Base-by-base conservation (phyloP, 1,140 invertebrate genomes). In the Colletes gigas region DNA sequence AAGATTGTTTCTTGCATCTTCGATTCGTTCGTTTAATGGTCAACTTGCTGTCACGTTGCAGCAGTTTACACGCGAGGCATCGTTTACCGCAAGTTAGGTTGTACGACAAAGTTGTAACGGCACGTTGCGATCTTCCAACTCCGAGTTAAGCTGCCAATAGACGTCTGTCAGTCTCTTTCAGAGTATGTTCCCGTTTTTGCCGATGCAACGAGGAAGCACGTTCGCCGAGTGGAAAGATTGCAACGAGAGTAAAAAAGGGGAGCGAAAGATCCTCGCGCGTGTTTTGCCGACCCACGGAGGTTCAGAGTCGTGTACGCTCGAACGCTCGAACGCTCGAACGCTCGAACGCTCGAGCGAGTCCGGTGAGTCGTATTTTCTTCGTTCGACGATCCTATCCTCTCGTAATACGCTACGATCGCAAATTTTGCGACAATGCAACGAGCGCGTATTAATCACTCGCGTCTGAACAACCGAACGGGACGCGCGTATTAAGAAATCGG, bases 261-360 rank as follows among this genome's bases (percentile, higher is more conserved):
- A 69, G 57, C 67, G 81, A 73, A 55, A 74, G 59, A 57, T 50
- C 60, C 50, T 77, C 52, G 80, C 80, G 52, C 83, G 62, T 84
- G 74, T 84, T 84, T 84, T 83, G 83, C 47, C 14, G 71, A 44
- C 19, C 17, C 60, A 63, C 68, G 75, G 65, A 39, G 79, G 57
- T 65, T 47, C 54, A 9, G 63, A 59, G 75, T 30, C 12, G 62
- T 41, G 77, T 57, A 79, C 83, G 83, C 59, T 83, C 83, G 70
- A 80, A 65, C 81, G 66, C 70, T 60, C 75, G 75, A 79, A 70
- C 81, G 81, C 59, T 83, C 83, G 70, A 80, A 79, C 83, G 83
- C 59, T 83, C 83, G 70, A 80, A 65, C 81, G 66, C 70, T 60
- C 75, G 75, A 79, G 76, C 81, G 81, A 41, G 41, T 69, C 75